These are phyloP conservation scores for rat (Rattus norvegicus) DNA, from an alignment of 2,113 vertebrate species.

Conservation along the genomic window DNA sequence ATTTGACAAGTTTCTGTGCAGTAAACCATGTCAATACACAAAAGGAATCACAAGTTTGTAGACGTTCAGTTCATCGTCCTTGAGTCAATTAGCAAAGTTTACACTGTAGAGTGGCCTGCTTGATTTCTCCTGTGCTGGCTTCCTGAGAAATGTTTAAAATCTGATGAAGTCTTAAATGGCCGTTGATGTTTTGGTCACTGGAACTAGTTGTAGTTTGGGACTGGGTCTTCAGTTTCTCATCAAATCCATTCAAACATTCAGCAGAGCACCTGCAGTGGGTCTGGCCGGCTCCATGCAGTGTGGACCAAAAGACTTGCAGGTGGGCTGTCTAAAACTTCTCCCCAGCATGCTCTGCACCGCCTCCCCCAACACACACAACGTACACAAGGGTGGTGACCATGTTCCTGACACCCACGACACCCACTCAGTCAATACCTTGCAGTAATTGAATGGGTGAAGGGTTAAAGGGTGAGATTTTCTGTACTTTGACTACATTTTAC, in stretches of 20 bases:
- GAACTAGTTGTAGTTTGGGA: not conserved
- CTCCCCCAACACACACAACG: too few species aligned
- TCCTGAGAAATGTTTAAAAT: constrained; percentile 55
- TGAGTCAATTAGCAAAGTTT: constrained; percentile 64
- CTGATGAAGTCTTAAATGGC: not conserved
- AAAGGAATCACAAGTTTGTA: constrained; percentile 60
- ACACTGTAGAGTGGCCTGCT: not conserved
- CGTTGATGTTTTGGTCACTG: constrained; percentile 4
- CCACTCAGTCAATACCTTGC: not conserved
- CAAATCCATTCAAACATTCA: not conserved
- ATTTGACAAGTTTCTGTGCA: not conserved
- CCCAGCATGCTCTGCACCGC: not conserved
- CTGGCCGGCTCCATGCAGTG: not conserved
- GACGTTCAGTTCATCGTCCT: constrained; percentile 52
- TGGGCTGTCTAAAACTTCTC: not conserved
- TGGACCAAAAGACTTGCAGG: not conserved
- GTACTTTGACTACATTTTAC: not conserved
- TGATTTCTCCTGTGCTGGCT: constrained; percentile 29
- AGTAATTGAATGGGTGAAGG: not conserved
- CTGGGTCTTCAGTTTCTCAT: not conserved
- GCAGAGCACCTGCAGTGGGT: not conserved
- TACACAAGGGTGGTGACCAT: not conserved
- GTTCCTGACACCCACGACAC: not conserved
- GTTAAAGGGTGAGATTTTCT: not conserved
- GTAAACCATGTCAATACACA: constrained; percentile 53